Base-by-base conservation (phyloP, 2,113 vertebrate species). In the Mus spicilegus region DNA sequence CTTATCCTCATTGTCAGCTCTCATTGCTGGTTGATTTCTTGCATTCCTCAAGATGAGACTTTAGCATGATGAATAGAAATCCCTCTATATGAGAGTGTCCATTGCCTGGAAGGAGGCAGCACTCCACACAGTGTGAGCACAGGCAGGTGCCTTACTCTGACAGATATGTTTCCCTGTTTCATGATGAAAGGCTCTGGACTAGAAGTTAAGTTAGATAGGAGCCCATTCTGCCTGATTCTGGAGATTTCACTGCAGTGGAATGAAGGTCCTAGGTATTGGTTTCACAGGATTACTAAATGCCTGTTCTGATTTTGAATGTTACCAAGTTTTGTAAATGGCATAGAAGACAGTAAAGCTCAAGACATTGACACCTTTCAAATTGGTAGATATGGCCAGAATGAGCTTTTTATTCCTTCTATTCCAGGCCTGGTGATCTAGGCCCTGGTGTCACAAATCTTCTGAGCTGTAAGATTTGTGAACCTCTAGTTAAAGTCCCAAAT, bases 301-400 rank as follows among this genome's bases (percentile, higher is more conserved):
- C 75, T 11, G 5, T n/a, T 61, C 0, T 49, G 14, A 54, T 3
- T 3, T 65, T 1, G 5, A 0, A 0, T 56, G 42, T 82, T 19
- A 4, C 0, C 11, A 0, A 1, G 46, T 94, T 89, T 93, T 26
- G 17, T 24, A 78, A 54, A 56, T 22, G 67, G 8, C 46, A 10
- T 1, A 9, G 20, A 46, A 36, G 39, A 65, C 12, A 28, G 7
- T 11, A n/a, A 84, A 5, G 26, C 17, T 39, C 10, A 72, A 46
- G 65, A 67, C 0, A 3, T 8, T 46, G 26, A 33, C 73, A n/a
- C 26, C 54, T 67, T 95, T 70, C 4, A 39, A 54, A n/a, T 42
- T 2, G 1, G 61, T 22, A 87, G 36, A 10, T 81, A 46, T 61
- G 73, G 13, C 7, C 58, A 93, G 30, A 73, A 14, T 28, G 22